These are phyloP conservation scores for Tenthredo livida DNA, from an alignment of 2,888 invertebrate species.

Conservation along the genomic window DNA sequence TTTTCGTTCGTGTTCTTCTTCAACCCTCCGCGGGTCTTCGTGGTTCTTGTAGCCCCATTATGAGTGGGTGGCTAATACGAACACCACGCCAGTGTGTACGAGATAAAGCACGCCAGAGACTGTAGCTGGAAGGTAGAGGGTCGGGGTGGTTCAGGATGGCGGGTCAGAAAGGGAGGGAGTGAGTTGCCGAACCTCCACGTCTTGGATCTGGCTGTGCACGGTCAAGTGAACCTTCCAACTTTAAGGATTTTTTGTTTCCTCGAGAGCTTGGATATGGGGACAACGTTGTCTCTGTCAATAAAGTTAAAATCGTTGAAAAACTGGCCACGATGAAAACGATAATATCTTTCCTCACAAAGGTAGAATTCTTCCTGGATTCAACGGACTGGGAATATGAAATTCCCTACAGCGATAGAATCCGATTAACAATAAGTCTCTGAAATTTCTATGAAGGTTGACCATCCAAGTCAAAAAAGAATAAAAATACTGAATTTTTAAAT, in stretches of 20 bases:
- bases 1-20: slow-evolving; percentile 72
- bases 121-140: neutral
- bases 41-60: slow-evolving; percentile 48
- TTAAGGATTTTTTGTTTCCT: slow-evolving; percentile 23
- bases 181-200: neutral
- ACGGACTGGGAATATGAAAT: neutral
- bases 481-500: neutral
- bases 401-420: neutral
- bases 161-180: neutral
- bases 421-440: neutral
- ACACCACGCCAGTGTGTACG: slow-evolving; percentile 42
- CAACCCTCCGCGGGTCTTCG: slow-evolving; percentile 58
- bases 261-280: neutral
- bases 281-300: slow-evolving; percentile 30
- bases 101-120: slow-evolving; percentile 49
- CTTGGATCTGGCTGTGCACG: slow-evolving; percentile 29
- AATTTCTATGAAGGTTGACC: neutral
- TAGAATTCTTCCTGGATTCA: neutral
- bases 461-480: neutral
- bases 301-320: slow-evolving; percentile 28
- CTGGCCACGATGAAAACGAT: neutral
- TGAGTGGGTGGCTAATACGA: slow-evolving; percentile 42
- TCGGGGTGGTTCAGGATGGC: neutral
- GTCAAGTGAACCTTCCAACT: slow-evolving; percentile 35
- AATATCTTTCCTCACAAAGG: neutral